Evolutionary conservation across 2,113 vertebrate species (phyloP), one percentile per base, ranked within the genome.

Genomic region (Herpetotheres cachinnans): DNA sequence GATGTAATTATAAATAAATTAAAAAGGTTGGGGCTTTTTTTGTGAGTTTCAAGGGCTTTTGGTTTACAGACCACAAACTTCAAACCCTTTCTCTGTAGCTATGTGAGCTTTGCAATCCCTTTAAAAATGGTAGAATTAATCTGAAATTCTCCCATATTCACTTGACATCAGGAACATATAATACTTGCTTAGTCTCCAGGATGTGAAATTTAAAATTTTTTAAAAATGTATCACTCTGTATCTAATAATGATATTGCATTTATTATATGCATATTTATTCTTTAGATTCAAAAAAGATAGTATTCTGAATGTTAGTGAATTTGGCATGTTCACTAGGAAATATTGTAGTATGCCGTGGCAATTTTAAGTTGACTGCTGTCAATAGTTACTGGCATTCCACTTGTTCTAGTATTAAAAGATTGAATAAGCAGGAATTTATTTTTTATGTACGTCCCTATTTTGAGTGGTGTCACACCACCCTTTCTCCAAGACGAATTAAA

Each of bases 1-100:
- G 9, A 25, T 27, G 10, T 50, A 86, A 63, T 84, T 1, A 71
- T 15, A 38, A 30, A 83, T 25, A 11, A 42, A 2, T 67, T 79
- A 49, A 2, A 46, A 77, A 77, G n/a, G 3, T 2, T 9, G 11
- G 5, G 0, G 16, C 4, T 6, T 2, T 16, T 56, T 59, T 73
- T 38, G n/a, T n/a, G 46, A 46, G 10, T 55, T 91, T 72, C 62
- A 84, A 62, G 59, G 17, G 38, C 4, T 32, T 87, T 49, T n/a
- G 6, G 7, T n/a, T 85, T 72, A 42, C 0, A n/a, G 50, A n/a
- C 16, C 9, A 7, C 8, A 10, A 59, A 25, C 9, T 71, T 89
- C 29, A 88, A 58, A 36, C 5, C 2, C 10, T 56, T 72, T 76
- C 16, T 85, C 6, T 14, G 15, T 44, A 72, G 16, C 4, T 70